Conservation (phyloP, 2,113 vertebrate genomes). For the Odontesthes bonariensis region DNA sequence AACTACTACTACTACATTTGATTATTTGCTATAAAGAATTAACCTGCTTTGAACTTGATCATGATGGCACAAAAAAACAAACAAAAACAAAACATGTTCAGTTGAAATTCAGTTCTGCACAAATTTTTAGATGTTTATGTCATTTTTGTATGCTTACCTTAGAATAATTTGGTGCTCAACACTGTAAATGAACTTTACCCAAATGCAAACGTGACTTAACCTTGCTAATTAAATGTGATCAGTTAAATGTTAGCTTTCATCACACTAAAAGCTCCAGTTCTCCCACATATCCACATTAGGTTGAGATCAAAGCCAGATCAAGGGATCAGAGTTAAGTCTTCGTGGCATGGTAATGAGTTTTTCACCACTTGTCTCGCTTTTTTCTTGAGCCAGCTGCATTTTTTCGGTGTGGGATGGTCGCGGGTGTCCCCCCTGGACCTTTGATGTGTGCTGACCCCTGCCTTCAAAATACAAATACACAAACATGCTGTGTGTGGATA, state of each 20-base stretch:
- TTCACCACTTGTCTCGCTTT: slow-evolving; percentile 29
- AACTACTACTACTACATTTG: neutral
- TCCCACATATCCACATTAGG: slow-evolving; percentile 63
- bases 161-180: no score
- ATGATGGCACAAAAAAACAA: rapidly evolving
- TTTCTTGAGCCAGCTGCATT: slow-evolving; percentile 51
- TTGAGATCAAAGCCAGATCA: slow-evolving; percentile 64
- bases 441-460: slow-evolving; percentile 56
- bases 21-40: neutral
- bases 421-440: slow-evolving; percentile 36
- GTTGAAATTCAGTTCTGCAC: neutral
- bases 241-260: slow-evolving; percentile 70
- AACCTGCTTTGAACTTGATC: neutral
- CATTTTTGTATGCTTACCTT: slow-evolving; percentile 1
- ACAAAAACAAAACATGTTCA: neutral
- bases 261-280: slow-evolving; percentile 52
- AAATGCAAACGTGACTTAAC: slow-evolving; percentile 45
- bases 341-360: slow-evolving; percentile 64
- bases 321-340: slow-evolving; percentile 51
- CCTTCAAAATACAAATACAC: slow-evolving; percentile 43
- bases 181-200: neutral
- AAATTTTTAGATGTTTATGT: neutral
- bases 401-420: slow-evolving; percentile 48
- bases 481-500: slow-evolving; percentile 43
- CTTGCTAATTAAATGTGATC: slow-evolving; percentile 55